These are phyloP conservation scores for Actinernus sp. DNA, from an alignment of 92 coral and sea anemone genomes.

Conservation along the genomic window DNA sequence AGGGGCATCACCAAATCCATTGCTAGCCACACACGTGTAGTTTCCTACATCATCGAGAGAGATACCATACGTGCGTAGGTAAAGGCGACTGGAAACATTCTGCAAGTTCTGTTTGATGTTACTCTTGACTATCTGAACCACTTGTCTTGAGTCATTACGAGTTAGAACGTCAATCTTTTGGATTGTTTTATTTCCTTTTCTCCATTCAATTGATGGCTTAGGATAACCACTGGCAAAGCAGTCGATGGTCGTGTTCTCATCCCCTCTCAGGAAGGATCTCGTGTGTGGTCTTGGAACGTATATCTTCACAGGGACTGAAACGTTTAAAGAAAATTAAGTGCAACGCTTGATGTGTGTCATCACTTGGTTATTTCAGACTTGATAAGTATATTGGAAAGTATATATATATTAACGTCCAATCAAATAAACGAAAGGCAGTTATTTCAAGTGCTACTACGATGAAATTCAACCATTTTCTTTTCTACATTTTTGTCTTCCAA, in stretches of 20 bases:
- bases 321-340: slow-evolving; percentile 2
- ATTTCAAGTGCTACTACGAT: too few species aligned
- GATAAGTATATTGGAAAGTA: too few species aligned
- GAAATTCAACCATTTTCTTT: too few species aligned
- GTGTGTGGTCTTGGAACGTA: slow-evolving; percentile 5
- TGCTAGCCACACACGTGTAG: slow-evolving; percentile 31
- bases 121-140: slow-evolving; percentile 22
- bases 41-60: slow-evolving; percentile 44
- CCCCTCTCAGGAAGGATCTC: slow-evolving; percentile 6
- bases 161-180: background rate
- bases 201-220: slow-evolving; percentile 48
- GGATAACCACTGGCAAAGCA: slow-evolving; percentile 70
- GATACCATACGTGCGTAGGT: slow-evolving; percentile 36
- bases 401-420: too few species aligned
- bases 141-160: slow-evolving; percentile 8
- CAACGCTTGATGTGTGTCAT: too few species aligned
- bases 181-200: background rate
- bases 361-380: too few species aligned
- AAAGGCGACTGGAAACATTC: slow-evolving; percentile 54
- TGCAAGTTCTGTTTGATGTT: slow-evolving; percentile 21
- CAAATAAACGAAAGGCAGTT: too few species aligned
- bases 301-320: background rate
- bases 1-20: slow-evolving; percentile 12
- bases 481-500: too few species aligned
- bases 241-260: slow-evolving; percentile 22